Percentiles rank a stretch among this genome's conserved stretches.
These are phyloP conservation scores for Apamea epomidion DNA, from an alignment of 2,888 invertebrate species.

Conservation along the genomic window DNA sequence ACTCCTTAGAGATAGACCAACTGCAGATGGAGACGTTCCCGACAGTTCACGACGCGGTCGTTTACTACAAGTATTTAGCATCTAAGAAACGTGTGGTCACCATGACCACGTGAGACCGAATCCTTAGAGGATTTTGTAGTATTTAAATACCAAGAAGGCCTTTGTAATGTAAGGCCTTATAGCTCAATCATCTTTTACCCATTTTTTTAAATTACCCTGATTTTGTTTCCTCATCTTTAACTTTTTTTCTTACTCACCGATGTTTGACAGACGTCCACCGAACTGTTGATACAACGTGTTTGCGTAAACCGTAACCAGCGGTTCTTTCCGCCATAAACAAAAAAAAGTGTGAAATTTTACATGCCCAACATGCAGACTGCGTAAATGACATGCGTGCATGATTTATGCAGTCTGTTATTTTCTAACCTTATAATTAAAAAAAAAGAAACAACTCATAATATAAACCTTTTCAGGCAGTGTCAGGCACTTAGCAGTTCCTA, in stretches of 20 bases:
- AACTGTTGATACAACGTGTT: not conserved
- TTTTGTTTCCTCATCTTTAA: not conserved
- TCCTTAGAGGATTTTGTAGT: conserved; percentile 19
- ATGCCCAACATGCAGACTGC: no score
- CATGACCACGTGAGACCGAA: conserved; percentile 66
- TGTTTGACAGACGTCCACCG: not conserved
- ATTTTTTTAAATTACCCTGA: conserved; percentile 29
- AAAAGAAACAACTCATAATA: not conserved
- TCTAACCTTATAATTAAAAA: not conserved
- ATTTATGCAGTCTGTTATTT: not conserved
- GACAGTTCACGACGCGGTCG: conserved; percentile 93
- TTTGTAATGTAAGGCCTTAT: conserved; percentile 22
- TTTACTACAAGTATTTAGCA: conserved; percentile 81
- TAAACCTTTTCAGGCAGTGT: not conserved
- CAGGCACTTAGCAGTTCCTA: conserved; percentile 6
- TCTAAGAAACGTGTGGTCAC: conserved; percentile 73
- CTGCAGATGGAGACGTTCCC: conserved; percentile 92
- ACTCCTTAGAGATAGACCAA: conserved; percentile 87
- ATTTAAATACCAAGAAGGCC: conserved; percentile 36
- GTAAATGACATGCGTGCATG: no score
- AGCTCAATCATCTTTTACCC: conserved; percentile 32
- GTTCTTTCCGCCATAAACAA: not conserved
- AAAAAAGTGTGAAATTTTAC: not conserved
- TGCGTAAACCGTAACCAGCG: not conserved
- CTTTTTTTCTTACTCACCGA: not conserved